Evolutionary conservation across 2,113 vertebrate genomes (phyloP).

Genomic region (Lycocorax pyrrhopterus): DNA sequence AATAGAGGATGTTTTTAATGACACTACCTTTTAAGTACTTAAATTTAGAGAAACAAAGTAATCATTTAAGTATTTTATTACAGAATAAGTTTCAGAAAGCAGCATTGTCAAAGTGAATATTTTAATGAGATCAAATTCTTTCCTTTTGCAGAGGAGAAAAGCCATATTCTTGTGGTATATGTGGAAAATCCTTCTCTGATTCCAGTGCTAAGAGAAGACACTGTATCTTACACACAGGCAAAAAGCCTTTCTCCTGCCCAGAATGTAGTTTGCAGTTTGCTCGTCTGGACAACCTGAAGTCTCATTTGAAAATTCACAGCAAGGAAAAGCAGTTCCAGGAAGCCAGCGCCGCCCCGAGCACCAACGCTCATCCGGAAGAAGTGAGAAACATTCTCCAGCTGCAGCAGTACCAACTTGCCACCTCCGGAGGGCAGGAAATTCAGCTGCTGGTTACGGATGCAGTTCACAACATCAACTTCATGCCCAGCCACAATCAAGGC

Average conservation of each 20-base stretch:
- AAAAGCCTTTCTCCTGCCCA: conserved; percentile 89
- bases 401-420: conserved; percentile 85
- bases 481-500: conserved; percentile 78
- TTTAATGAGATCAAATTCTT: not conserved
- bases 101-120: not conserved
- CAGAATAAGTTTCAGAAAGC: not conserved
- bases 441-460: conserved; percentile 87
- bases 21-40: not conserved
- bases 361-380: conserved; percentile 58
- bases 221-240: conserved; percentile 88
- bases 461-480: conserved; percentile 84
- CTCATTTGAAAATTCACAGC: conserved; percentile 88
- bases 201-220: conserved; percentile 92
- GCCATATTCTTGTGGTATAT: conserved; percentile 86
- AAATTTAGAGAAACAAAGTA: not conserved
- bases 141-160: conserved; percentile 87
- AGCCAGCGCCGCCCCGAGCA: not conserved
- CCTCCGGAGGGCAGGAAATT: conserved; percentile 84
- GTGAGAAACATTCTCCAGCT: conserved; percentile 82
- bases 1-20: not conserved
- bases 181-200: conserved; percentile 91
- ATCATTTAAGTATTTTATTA: not conserved
- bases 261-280: conserved; percentile 88
- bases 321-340: conserved; percentile 78
- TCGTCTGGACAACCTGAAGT: conserved; percentile 92